Percentiles rank a stretch among this genome's conserved stretches.
These are phyloP conservation scores for Physocephala rufipes DNA, from an alignment of 2,888 invertebrate species.

Conservation along the genomic window DNA sequence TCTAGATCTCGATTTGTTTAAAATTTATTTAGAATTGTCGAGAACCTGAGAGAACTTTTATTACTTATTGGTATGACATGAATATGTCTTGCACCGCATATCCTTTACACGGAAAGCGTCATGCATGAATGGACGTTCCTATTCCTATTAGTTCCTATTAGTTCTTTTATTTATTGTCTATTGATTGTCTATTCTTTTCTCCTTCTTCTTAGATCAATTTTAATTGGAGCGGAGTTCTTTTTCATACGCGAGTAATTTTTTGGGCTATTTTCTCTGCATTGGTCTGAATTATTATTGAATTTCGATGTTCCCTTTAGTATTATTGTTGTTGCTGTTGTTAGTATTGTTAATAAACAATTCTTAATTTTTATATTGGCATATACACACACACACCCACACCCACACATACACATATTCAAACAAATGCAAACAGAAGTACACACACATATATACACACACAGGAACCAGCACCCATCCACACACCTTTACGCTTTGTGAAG, in stretches of 20 bases:
- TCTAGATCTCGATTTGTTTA: too few species aligned
- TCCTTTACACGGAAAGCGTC: neutral
- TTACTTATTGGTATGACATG: too few species aligned
- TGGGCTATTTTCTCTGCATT: neutral
- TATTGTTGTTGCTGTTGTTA: slow-evolving; percentile 22
- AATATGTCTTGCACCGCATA: too few species aligned
- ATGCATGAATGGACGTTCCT: too few species aligned
- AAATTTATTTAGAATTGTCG: too few species aligned
- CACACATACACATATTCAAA: neutral
- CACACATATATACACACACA: neutral
- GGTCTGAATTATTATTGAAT: neutral
- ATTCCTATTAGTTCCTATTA: too few species aligned
- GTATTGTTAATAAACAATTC: slow-evolving; percentile 10
- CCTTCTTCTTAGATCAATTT: neutral
- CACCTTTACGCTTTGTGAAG: neutral
- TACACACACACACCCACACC: too few species aligned
- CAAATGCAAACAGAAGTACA: too few species aligned
- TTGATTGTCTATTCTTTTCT: neutral
- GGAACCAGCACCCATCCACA: neutral
- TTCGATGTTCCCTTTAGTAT: slow-evolving; percentile 3
- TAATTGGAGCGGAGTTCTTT: slow-evolving; percentile 7
- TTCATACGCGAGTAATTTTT: neutral
- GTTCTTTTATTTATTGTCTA: slow-evolving; percentile 6
- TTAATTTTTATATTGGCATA: neutral
- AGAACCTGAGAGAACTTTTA: too few species aligned